Conservation (phyloP, 2,888 invertebrate species). For the Caenorhabditis japonica region DNA sequence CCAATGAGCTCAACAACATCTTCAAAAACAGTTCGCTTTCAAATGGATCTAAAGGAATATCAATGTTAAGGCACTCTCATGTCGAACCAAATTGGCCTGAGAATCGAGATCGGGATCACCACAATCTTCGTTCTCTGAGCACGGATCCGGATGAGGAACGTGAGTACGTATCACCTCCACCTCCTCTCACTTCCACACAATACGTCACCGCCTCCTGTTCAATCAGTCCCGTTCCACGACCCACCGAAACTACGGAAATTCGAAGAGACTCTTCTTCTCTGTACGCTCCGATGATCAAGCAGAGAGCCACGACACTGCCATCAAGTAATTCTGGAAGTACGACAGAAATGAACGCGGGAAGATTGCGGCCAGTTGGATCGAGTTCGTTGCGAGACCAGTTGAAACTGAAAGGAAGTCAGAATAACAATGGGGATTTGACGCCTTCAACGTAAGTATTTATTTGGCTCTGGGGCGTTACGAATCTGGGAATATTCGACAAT, state of each 20-base stretch:
- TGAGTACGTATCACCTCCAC: conserved; percentile 52
- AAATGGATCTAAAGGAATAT: conserved; percentile 21
- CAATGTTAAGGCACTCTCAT: conserved; percentile 41
- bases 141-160: conserved; percentile 45
- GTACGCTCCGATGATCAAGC: conserved; percentile 51
- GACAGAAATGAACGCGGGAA: conserved; percentile 25
- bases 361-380: conserved; percentile 46
- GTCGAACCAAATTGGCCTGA: conserved; percentile 26
- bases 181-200: conserved; percentile 39
- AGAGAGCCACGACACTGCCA: conserved; percentile 44
- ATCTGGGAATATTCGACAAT: no score
- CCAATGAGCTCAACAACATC: conserved; percentile 57
- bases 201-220: conserved; percentile 38
- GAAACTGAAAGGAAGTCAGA: conserved; percentile 50
- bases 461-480: no score
- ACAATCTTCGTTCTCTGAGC: conserved; percentile 28
- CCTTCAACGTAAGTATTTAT: conserved; percentile 42
- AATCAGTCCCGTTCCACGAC: conserved; percentile 19
- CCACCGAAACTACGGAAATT: conserved; percentile 6
- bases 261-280: conserved; percentile 19
- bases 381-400: conserved; percentile 49
- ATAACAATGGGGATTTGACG: conserved; percentile 32
- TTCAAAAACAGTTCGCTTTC: conserved; percentile 50
- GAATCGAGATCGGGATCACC: conserved; percentile 10
- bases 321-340: conserved; percentile 25